Evolutionary conservation across 2,888 invertebrate species (phyloP).

Genomic region (Drosophila dives): DNA sequence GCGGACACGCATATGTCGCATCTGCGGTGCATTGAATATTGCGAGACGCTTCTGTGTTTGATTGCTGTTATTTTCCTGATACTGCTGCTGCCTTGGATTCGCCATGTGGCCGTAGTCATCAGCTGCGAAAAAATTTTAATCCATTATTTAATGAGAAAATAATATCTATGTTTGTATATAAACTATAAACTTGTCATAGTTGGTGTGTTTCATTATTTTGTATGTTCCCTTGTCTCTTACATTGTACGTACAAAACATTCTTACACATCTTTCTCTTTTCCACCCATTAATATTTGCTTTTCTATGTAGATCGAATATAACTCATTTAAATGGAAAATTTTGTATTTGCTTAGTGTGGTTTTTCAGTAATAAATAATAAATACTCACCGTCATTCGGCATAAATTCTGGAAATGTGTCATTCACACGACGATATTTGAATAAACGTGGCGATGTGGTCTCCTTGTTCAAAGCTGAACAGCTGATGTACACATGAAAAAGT

Average conservation of each 20-base stretch:
- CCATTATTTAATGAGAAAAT: neutral
- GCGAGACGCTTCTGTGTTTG: constrained; percentile 66
- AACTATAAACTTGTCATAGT: neutral
- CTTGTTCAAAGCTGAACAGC: constrained; percentile 3
- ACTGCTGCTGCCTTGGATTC: constrained; percentile 25
- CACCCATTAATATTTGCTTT: neutral
- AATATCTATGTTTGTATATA: no score
- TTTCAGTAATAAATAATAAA: neutral
- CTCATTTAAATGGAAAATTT: neutral
- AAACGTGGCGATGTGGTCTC: constrained; percentile 10
- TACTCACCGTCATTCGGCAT: constrained; percentile 63
- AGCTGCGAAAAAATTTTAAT: constrained; percentile 15
- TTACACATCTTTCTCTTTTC: neutral
- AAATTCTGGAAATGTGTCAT: constrained; percentile 65
- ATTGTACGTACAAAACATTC: neutral
- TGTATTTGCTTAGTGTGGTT: neutral
- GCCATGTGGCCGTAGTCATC: constrained; percentile 52
- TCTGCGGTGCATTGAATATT: constrained; percentile 71
- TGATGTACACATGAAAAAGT: neutral
- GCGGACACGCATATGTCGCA: constrained; percentile 55
- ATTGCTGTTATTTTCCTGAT: constrained; percentile 31
- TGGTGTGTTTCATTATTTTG: neutral
- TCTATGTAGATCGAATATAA: neutral
- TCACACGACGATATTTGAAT: constrained; percentile 69
- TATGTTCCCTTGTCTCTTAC: neutral